A percentile compares a stretch with the other conserved stretches of the same genome.
phyloP scores from a whole-genome alignment of 1,140 invertebrate species.

The Bactericera cockerelli region DNA sequence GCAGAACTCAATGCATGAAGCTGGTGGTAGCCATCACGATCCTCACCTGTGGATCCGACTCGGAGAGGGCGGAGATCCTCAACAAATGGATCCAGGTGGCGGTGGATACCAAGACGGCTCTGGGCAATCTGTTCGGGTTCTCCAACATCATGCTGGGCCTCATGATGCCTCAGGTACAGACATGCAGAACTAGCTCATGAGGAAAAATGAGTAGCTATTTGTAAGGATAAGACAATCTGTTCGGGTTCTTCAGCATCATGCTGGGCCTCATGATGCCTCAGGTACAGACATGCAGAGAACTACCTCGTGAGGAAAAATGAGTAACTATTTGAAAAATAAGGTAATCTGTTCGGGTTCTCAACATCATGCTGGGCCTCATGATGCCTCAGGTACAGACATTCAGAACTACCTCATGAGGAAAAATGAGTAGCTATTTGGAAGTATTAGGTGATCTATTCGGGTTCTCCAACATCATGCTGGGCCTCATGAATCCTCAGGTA shows the following conservation, averaged over 20 bases:
- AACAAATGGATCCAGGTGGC: conserved; percentile 90
- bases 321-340: conserved; percentile 27
- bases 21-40: conserved; percentile 76
- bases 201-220: too few relatives aligned
- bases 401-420: too few relatives aligned
- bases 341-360: conserved; percentile 81
- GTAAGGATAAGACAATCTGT: conserved; percentile 54
- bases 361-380: conserved; percentile 76
- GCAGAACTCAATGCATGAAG: conserved; percentile 67
- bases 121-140: conserved; percentile 85
- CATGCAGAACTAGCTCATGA: too few relatives aligned
- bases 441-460: conserved; percentile 85
- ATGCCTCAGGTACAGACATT: conserved; percentile 50
- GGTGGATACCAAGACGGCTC: conserved; percentile 70
- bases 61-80: conserved; percentile 62
- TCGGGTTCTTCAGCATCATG: conserved; percentile 81
- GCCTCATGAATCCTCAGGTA: conserved; percentile 68
- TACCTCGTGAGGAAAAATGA: too few relatives aligned
- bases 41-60: conserved; percentile 57
- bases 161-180: conserved; percentile 57
- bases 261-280: conserved; percentile 69
- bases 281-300: conserved; percentile 37
- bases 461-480: conserved; percentile 81
- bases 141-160: conserved; percentile 78
- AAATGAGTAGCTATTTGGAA: too few relatives aligned